These are phyloP conservation scores for Sinotaia quadrata DNA, from an alignment of 2,888 invertebrate species.

Conservation along the genomic window DNA sequence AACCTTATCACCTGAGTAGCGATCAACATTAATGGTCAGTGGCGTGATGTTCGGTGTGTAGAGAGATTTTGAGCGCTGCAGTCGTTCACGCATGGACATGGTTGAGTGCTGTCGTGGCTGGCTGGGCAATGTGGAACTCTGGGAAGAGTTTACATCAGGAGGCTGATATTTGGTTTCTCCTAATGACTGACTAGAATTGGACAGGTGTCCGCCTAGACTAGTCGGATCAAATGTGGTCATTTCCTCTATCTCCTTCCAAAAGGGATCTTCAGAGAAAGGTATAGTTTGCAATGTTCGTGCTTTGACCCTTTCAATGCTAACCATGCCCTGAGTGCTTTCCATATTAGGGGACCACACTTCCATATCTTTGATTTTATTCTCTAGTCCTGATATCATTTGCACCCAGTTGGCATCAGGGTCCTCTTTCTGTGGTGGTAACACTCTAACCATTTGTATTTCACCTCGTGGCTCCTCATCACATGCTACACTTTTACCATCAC, in stretches of 20 bases:
- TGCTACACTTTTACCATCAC: constrained; percentile 23
- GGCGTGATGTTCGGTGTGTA: constrained; percentile 60
- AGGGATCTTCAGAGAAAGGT: constrained; percentile 64
- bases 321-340: constrained; percentile 58
- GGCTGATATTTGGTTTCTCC: constrained; percentile 21
- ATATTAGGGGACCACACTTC: constrained; percentile 67
- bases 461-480: constrained; percentile 29
- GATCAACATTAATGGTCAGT: constrained; percentile 46
- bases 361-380: constrained; percentile 38
- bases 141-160: constrained; percentile 30
- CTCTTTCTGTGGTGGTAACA: constrained; percentile 32
- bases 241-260: constrained; percentile 65
- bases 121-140: constrained; percentile 40
- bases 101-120: constrained; percentile 32
- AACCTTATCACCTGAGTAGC: constrained; percentile 19
- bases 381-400: constrained; percentile 38
- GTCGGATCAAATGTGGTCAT: constrained; percentile 58
- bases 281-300: constrained; percentile 65
- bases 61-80: constrained; percentile 47
- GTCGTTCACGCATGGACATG: constrained; percentile 33
- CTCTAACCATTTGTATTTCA: constrained; percentile 24
- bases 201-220: constrained; percentile 31
- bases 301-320: constrained; percentile 63
- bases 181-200: constrained; percentile 6
- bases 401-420: constrained; percentile 32